These are phyloP conservation scores for Oxytorus armatus DNA, from an alignment of 2,888 invertebrate species.

Conservation along the genomic window DNA sequence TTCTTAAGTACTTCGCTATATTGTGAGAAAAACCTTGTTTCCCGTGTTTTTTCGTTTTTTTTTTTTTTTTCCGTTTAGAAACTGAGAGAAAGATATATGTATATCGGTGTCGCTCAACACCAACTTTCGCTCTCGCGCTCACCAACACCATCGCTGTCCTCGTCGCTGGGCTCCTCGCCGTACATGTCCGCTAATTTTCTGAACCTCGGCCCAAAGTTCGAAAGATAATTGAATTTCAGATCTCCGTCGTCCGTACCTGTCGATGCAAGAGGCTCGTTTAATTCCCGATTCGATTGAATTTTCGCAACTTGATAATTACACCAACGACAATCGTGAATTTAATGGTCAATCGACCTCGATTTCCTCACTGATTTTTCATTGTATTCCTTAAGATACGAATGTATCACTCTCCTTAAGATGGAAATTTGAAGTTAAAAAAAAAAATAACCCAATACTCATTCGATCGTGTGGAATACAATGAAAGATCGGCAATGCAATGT, in stretches of 20 bases:
- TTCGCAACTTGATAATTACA: background rate
- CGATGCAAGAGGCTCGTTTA: constrained; percentile 43
- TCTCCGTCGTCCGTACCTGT: constrained; percentile 95
- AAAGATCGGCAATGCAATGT: background rate
- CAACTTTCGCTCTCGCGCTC: constrained; percentile 90
- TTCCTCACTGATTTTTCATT: too few species aligned
- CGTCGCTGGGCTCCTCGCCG: constrained; percentile 94
- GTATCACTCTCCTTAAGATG: background rate
- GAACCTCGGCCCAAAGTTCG: constrained; percentile 98
- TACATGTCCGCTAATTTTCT: constrained; percentile 97
- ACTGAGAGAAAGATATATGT: too few species aligned
- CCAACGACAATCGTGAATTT: too few species aligned
- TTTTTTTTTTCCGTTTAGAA: too few species aligned
- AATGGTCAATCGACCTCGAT: too few species aligned
- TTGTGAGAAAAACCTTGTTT: too few species aligned
- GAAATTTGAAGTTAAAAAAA: background rate
- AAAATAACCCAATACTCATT: background rate
- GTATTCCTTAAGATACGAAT: too few species aligned
- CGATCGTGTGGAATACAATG: background rate
- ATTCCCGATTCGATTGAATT: constrained; percentile 18
- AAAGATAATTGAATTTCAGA: constrained; percentile 96
- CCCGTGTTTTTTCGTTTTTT: too few species aligned
- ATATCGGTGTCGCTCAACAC: constrained; percentile 87
- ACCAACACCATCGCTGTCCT: constrained; percentile 91
- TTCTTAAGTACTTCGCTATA: constrained; percentile 17